Evolutionary conservation across 2,888 invertebrate species (phyloP), one percentile per base, ranked within the genome.

Genomic region (Deilephila porcellus): DNA sequence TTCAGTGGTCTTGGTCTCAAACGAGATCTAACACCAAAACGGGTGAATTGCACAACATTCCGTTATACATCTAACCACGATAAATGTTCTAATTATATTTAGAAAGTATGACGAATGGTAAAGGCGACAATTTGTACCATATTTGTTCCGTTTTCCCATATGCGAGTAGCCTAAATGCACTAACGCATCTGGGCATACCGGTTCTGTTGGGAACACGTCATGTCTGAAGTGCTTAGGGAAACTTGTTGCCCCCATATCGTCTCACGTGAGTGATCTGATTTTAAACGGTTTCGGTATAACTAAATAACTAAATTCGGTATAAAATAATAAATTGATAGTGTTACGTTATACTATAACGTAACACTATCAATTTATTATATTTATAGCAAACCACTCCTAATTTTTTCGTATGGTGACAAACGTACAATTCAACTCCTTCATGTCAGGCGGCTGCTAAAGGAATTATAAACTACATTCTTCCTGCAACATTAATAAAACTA

Each of bases 51-150:
- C 64, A 34, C 72, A 73, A 72, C 37, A 59, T 73, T 29, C 64
- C 59, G 60, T 62, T 59, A 71, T 71, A 71, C 37, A 71, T 62
- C 62, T 74, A 56, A 74, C 71, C 62, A 71, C 56, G 34, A 62
- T 74, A 71, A 74, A 34, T 53, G 71, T 32, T 71, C 73, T 74
- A 74, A 74, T 74, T 74, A 72, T 34, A 64, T 59, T 74, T 62
- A 71, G 63, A 74, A 63, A 71, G 71, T 56, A 71, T 52, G 73
- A 70, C 56, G 34, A 71, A 62, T 62, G 62, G 37, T 63, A 64
- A 71, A 74, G 73, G 73, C 71, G 71, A 74, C 73, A 71, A 56
- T 53, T 60, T 29, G n/a, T 60, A 19, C 71, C 73, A 56, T 74
- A 74, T 71, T 71, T 74, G 73, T 71, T 71, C 63, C 70, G 62